These are phyloP conservation scores for Chamaea fasciata DNA, from an alignment of 2,113 vertebrate genomes.

Conservation along the genomic window DNA sequence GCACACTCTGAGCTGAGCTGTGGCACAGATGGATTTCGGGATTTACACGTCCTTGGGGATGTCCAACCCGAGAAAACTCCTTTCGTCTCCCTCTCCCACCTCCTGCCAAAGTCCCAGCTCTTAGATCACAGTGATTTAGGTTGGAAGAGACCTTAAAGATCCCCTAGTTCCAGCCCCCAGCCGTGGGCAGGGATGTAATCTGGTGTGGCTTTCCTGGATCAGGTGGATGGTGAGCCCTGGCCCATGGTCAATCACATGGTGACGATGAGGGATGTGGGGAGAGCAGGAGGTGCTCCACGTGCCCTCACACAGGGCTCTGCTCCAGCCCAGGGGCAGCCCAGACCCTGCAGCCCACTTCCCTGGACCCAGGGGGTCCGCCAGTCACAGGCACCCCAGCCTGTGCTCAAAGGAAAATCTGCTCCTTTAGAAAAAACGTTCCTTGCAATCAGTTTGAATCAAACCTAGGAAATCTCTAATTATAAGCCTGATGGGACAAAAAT, in stretches of 20 bases:
- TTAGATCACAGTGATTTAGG: neutral
- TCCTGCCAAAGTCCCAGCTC: neutral
- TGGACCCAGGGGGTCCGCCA: neutral
- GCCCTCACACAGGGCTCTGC: neutral
- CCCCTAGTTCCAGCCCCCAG: neutral
- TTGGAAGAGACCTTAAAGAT: neutral
- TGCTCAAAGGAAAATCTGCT: neutral
- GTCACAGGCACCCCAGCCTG: neutral
- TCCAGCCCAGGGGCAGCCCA: neutral
- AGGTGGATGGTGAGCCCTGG: neutral
- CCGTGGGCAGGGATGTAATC: accelerated
- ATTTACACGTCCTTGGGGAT: neutral
- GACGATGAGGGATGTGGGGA: neutral
- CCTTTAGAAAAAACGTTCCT: neutral
- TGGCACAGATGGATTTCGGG: accelerated
- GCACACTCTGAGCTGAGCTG: accelerated
- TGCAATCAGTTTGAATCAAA: neutral
- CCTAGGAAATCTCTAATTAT: neutral
- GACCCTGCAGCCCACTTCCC: neutral
- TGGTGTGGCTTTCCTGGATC: too few species aligned
- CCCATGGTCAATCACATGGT: accelerated
- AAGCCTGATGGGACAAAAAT: neutral
- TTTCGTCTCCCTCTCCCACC: neutral
- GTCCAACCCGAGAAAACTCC: neutral
- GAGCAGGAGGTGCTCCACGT: neutral